A percentile compares a stretch with the other conserved stretches of the same genome.
These are phyloP conservation scores for Siniperca knerii DNA, from an alignment of 2,113 vertebrate genomes.

Conservation along the genomic window DNA sequence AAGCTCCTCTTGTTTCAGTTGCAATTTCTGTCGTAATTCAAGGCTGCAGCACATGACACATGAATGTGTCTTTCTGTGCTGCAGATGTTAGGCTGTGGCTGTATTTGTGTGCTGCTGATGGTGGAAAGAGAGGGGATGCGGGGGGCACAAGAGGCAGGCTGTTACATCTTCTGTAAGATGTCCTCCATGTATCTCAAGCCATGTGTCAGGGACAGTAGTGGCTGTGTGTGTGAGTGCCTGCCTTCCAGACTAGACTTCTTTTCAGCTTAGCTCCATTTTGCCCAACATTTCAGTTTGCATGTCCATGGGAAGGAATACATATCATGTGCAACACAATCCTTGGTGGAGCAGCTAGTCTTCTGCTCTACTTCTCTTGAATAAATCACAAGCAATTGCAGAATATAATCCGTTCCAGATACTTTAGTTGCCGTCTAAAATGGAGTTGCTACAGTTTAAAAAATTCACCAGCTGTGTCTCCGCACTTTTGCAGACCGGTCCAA, in stretches of 20 bases:
- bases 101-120: conserved; percentile 14
- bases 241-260: conserved; percentile 30
- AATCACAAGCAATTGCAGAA: conserved; percentile 59
- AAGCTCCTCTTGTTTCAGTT: conserved; percentile 2
- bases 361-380: conserved; percentile 48
- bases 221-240: not conserved
- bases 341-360: conserved; percentile 24
- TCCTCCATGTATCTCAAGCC: conserved; percentile 47
- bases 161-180: conserved; percentile 56
- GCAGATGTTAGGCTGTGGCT: conserved; percentile 45
- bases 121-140: not conserved
- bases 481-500: not conserved
- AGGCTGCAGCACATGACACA: conserved; percentile 35
- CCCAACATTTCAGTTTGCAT: conserved; percentile 36
- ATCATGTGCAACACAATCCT: conserved; percentile 41
- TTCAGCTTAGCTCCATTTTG: conserved; percentile 45
- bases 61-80: conserved; percentile 35
- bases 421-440: conserved; percentile 18
- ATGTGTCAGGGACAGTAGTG: conserved; percentile 54
- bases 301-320: conserved; percentile 64
- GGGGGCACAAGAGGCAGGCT: conserved; percentile 15
- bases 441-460: conserved; percentile 12
- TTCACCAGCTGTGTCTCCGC: conserved; percentile 7
- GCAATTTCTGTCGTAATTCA: conserved; percentile 12
- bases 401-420: conserved; percentile 48